Percentiles rank a stretch among this genome's conserved stretches.
These are phyloP conservation scores for Laterallus jamaicensis DNA, from an alignment of 2,113 vertebrate species.

Conservation along the genomic window DNA sequence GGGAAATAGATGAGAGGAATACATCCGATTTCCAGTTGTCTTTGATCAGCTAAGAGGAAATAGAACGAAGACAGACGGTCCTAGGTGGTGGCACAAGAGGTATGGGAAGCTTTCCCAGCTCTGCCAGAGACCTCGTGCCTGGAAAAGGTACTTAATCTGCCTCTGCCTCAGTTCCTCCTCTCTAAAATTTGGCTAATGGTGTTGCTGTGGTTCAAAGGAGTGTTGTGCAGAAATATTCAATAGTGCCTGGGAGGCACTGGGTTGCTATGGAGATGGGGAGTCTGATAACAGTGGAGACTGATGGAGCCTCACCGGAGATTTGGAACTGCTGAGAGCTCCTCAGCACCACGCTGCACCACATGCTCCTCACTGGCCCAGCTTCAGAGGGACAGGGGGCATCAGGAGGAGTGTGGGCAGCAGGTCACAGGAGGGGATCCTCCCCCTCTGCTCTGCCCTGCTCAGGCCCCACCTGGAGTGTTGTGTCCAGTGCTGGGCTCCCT, in stretches of 20 bases:
- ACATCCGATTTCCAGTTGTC: neutral
- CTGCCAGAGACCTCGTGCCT: neutral
- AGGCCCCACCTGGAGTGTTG: too few relatives aligned
- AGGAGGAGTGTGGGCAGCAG: too few relatives aligned
- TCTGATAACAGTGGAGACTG: neutral
- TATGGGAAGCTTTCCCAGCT: neutral
- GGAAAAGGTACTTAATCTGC: neutral
- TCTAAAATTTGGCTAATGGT: neutral
- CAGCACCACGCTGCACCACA: fast-evolving
- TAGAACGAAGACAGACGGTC: neutral
- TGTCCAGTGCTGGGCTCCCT: too few relatives aligned
- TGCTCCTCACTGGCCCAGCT: neutral
- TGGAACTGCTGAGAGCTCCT: neutral
- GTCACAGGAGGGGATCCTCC: too few relatives aligned
- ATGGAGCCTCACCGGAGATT: fast-evolving
- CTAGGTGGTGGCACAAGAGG: neutral
- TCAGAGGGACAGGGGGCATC: neutral
- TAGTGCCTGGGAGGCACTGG: neutral
- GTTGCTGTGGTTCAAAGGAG: neutral
- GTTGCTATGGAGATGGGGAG: conserved; percentile 3
- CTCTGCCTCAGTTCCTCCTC: neutral
- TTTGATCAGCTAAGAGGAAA: neutral
- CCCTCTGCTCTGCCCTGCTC: too few relatives aligned
- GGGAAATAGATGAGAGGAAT: neutral
- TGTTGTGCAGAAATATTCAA: neutral